Base-by-base conservation (phyloP, 2,888 invertebrate species). In the Eutolmus rufibarbis region DNA sequence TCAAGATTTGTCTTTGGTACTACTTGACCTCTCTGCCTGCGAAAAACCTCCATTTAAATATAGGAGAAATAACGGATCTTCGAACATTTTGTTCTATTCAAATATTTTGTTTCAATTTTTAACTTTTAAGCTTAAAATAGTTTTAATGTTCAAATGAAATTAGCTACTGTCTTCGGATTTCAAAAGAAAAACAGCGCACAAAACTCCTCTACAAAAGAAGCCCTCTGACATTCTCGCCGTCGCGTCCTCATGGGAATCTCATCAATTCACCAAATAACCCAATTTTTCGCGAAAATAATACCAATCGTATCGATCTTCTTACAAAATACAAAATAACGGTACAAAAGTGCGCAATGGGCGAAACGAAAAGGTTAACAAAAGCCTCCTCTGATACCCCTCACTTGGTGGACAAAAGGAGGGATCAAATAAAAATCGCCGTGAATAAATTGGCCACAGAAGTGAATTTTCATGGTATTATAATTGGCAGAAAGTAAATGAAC, bases 401-500 rank as follows among this genome's bases (percentile, higher is more conserved):
- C 23, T 66, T 19, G 66, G 7, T 23, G 66, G 19, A 40, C 78
- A 79, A 51, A 82, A 56, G 74, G 56, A 85, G 43, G 85, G 74
- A 85, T 74, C 85, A 85, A 85, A 85, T 85, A 43, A 74, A 40
- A 74, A 74, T 85, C 74, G 74, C 51, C 85, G 43, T 85, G 85
- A 85, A 74, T 85, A 85, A 85, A 85, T 85, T 85, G 85, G 85
- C 43, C 85, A 31, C 85, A 74, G 74, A 85, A 85, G 74, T 85
- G 85, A 85, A 85, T 85, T 85, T 85, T 85, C 85, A 85, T 74
- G 74, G 85, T 46, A 85, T 85, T 85, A 85, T 85, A 85, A 85
- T 85, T 85, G 85, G 85, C 85, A 85, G 85, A 85, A 85, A 85
- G 85, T 85, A 85, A 85, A 85, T 85, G 74, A 85, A 43, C 74